Evolutionary conservation across 1,140 invertebrate species (phyloP).

Genomic region (Agrypnia vestita): DNA sequence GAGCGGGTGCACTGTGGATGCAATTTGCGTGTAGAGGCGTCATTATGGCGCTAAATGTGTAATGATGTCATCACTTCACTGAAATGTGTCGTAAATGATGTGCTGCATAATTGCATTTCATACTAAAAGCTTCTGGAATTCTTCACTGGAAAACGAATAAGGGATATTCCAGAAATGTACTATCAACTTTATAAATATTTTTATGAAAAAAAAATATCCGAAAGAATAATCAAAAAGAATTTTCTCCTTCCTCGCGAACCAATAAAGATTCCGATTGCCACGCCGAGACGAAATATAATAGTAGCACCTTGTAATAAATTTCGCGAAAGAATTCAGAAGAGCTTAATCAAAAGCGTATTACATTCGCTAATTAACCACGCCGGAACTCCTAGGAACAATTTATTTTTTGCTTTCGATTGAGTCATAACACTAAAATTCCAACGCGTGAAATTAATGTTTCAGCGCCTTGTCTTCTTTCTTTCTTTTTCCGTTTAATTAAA

Average conservation of each 20-base stretch:
- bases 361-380: conserved; percentile 44
- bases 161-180: neutral
- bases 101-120: conserved; percentile 35
- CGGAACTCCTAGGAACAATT: conserved; percentile 30
- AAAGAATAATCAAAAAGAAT: conserved; percentile 12
- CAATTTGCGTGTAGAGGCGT: conserved; percentile 42
- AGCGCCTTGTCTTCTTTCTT: conserved; percentile 10
- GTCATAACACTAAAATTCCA: conserved; percentile 58
- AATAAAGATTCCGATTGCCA: conserved; percentile 43
- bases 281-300: conserved; percentile 35
- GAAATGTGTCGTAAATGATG: conserved; percentile 46
- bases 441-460: conserved; percentile 56
- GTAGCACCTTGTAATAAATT: conserved; percentile 44
- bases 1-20: neutral
- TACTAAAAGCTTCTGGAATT: conserved; percentile 41
- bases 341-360: conserved; percentile 51
- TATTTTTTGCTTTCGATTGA: conserved; percentile 53
- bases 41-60: conserved; percentile 44
- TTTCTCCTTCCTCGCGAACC: conserved; percentile 12
- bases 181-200: conserved; percentile 21
- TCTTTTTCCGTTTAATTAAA: conserved; percentile 47
- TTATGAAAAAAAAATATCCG: conserved; percentile 3
- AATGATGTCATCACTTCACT: conserved; percentile 42
- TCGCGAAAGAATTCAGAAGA: conserved; percentile 36
- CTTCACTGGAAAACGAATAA: conserved; percentile 15